A percentile compares a stretch with the other conserved stretches of the same genome.
Evolutionary conservation across 1,140 invertebrate species (phyloP).

Genomic region (Atta texana): DNA sequence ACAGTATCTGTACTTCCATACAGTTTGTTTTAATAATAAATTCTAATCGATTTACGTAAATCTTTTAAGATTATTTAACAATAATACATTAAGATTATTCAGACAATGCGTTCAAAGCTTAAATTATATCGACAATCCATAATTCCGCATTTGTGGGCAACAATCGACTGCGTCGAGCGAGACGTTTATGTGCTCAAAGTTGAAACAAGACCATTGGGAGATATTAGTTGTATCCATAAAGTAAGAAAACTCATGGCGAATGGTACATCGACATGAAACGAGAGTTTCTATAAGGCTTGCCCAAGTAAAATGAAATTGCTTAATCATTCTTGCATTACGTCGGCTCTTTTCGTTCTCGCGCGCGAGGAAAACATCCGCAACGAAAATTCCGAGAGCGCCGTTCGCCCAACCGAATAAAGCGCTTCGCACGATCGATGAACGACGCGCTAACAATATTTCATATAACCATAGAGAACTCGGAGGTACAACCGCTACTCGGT

Average conservation of each 20-base stretch:
- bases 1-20: background rate
- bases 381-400: conserved; percentile 46
- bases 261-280: conserved; percentile 30
- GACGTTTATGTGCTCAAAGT: background rate
- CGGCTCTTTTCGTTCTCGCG: conserved; percentile 27
- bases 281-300: conserved; percentile 8
- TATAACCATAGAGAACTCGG: conserved; percentile 29
- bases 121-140: conserved; percentile 30
- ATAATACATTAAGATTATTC: conserved; percentile 4
- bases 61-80: background rate
- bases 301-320: conserved; percentile 46
- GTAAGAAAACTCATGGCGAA: conserved; percentile 34
- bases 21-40: background rate
- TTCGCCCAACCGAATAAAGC: conserved; percentile 43
- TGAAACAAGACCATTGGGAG: conserved; percentile 34
- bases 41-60: background rate
- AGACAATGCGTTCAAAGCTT: background rate
- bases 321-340: conserved; percentile 57
- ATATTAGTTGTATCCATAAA: conserved; percentile 34
- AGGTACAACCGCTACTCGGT: conserved; percentile 40
- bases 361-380: conserved; percentile 24
- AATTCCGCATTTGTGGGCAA: conserved; percentile 3
- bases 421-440: conserved; percentile 45
- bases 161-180: conserved; percentile 16
- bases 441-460: conserved; percentile 60